phyloP scores from a whole-genome alignment of 2,888 invertebrate genomes.

The Orchestes rusci region DNA sequence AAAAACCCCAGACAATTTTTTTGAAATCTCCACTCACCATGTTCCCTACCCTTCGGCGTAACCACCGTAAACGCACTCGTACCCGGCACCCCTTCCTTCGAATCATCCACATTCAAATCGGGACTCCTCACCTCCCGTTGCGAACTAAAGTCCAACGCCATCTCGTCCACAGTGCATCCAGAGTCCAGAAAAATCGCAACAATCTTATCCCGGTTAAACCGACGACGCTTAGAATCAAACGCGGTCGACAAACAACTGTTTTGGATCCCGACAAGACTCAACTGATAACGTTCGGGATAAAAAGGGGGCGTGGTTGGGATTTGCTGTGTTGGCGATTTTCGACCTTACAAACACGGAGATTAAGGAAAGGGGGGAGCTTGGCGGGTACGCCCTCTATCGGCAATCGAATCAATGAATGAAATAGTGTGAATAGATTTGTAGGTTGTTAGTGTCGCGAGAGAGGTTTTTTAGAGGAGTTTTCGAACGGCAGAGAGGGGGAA shows the following conservation, averaged over 20 bases:
- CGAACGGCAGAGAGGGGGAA: too few species aligned
- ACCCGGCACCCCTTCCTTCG: conserved; percentile 38
- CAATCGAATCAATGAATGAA: conserved; percentile 40
- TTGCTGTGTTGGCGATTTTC: conserved; percentile 19
- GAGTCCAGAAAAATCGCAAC: too few species aligned
- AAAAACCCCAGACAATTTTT: not conserved
- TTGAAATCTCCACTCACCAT: too few species aligned
- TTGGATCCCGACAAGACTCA: conserved; percentile 36
- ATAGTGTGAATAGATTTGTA: conserved; percentile 32
- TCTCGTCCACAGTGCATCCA: too few species aligned
- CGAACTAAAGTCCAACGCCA: conserved; percentile 61
- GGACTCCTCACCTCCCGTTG: conserved; percentile 39
- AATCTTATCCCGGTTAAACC: too few species aligned
- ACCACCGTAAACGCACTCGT: conserved; percentile 61
- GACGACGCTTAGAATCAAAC: too few species aligned
- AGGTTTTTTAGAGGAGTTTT: too few species aligned
- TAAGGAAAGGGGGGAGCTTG: conserved; percentile 12
- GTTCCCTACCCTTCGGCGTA: conserved; percentile 53
- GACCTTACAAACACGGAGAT: conserved; percentile 12
- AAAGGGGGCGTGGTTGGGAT: conserved; percentile 26
- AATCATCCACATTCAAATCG: conserved; percentile 38
- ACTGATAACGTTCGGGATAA: conserved; percentile 33
- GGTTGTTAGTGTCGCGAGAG: conserved; percentile 21
- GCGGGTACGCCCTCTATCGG: conserved; percentile 29
- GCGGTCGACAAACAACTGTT: conserved; percentile 39